Conservation (phyloP, 2,113 vertebrate species). For the Seriola quinqueradiata region DNA sequence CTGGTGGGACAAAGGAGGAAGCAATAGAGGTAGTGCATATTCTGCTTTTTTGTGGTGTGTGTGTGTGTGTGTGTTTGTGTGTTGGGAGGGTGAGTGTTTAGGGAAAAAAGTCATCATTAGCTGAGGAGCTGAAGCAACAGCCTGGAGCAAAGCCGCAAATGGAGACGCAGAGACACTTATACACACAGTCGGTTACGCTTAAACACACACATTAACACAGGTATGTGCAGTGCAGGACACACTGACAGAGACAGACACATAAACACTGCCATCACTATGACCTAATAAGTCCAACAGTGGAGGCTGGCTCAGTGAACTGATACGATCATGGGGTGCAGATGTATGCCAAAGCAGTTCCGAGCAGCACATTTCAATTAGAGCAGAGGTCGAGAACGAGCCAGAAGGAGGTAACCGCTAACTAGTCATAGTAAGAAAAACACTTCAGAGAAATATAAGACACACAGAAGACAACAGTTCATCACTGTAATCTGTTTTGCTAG, state of each 20-base stretch:
- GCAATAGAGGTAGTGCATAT: neutral
- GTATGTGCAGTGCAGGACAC: slow-evolving; percentile 55
- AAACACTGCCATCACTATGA: slow-evolving; percentile 70
- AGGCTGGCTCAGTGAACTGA: slow-evolving; percentile 48
- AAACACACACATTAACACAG: slow-evolving; percentile 60
- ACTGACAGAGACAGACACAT: slow-evolving; percentile 51
- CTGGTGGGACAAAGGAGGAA: neutral
- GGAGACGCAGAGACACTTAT: slow-evolving; percentile 29
- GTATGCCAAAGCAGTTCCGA: slow-evolving; percentile 47
- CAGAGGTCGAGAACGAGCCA: slow-evolving; percentile 29
- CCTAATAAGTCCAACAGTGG: slow-evolving; percentile 76
- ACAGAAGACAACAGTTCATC: slow-evolving; percentile 16
- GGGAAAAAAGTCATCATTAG: slow-evolving; percentile 62
- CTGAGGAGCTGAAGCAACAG: slow-evolving; percentile 58
- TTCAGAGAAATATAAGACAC: neutral
- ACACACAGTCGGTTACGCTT: slow-evolving; percentile 35
- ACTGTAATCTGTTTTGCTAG: neutral
- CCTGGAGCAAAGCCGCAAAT: slow-evolving; percentile 63
- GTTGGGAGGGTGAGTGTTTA: slow-evolving; percentile 18
- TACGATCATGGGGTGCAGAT: slow-evolving; percentile 69
- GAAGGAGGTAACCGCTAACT: neutral
- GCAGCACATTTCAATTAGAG: slow-evolving; percentile 57
- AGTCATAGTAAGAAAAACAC: slow-evolving; percentile 7
- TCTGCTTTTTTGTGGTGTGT: neutral
- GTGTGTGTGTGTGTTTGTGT: neutral